These are phyloP conservation scores for Brassicogethes aeneus DNA, from an alignment of 2,888 invertebrate genomes.

Conservation along the genomic window DNA sequence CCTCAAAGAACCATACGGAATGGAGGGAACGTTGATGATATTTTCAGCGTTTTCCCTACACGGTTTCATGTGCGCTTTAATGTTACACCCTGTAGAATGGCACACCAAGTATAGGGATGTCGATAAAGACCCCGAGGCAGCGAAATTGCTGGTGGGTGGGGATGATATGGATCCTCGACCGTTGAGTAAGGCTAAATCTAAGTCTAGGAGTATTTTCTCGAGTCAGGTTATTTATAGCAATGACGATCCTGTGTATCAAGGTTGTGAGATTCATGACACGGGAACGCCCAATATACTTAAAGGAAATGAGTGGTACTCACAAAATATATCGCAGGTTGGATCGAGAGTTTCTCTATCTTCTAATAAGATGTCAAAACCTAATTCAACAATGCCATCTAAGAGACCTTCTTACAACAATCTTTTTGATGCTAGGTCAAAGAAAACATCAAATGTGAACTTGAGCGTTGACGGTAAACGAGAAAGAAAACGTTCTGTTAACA, in stretches of 20 bases:
- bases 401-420: slow-evolving; percentile 28
- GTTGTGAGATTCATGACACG: slow-evolving; percentile 57
- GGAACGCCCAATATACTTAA: slow-evolving; percentile 56
- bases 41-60: slow-evolving; percentile 60
- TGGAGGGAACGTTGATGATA: slow-evolving; percentile 56
- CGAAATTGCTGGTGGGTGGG: slow-evolving; percentile 10
- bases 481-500: slow-evolving; percentile 14
- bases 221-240: slow-evolving; percentile 59
- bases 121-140: slow-evolving; percentile 6
- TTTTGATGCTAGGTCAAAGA: slow-evolving; percentile 19
- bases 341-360: slow-evolving; percentile 40
- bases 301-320: slow-evolving; percentile 54
- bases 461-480: slow-evolving; percentile 17
- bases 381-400: slow-evolving; percentile 40
- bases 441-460: slow-evolving; percentile 14
- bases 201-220: slow-evolving; percentile 42
- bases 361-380: slow-evolving; percentile 30
- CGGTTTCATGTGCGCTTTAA: slow-evolving; percentile 54
- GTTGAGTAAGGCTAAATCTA: slow-evolving; percentile 8
- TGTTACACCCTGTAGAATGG: slow-evolving; percentile 69
- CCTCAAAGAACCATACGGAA: slow-evolving; percentile 52
- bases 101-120: slow-evolving; percentile 47
- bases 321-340: slow-evolving; percentile 28
- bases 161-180: not conserved
- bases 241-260: slow-evolving; percentile 48